phyloP scores from a whole-genome alignment of 1,140 invertebrate species.

The Hycleus phaleratus region DNA sequence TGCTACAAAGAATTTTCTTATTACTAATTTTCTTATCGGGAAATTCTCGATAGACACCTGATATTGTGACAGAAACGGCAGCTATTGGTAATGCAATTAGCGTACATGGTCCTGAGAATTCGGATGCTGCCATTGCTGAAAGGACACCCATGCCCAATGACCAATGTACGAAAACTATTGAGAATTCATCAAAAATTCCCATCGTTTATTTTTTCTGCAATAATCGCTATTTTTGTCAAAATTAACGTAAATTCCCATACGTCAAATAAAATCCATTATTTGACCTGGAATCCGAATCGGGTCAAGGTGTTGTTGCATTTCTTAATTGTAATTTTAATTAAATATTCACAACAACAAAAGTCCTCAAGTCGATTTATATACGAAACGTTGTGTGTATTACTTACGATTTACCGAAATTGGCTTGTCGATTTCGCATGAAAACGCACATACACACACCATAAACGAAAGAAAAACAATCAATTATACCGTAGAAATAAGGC shows the following conservation, averaged over 20 bases:
- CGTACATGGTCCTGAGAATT: slow-evolving; percentile 33
- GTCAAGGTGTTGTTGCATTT: not conserved
- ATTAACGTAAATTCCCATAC: not conserved
- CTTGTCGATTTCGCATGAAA: too few species aligned
- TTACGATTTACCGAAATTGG: too few species aligned
- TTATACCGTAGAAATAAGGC: too few species aligned
- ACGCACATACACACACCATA: too few species aligned
- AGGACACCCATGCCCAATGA: slow-evolving; percentile 33
- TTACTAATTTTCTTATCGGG: not conserved
- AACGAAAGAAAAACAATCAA: too few species aligned
- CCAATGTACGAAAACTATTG: slow-evolving; percentile 31
- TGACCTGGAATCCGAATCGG: slow-evolving; percentile 7
- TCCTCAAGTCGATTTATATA: too few species aligned
- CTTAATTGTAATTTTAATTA: too few species aligned
- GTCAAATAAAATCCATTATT: slow-evolving; percentile 6
- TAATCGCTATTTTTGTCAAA: too few species aligned
- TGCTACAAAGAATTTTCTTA: slow-evolving; percentile 17
- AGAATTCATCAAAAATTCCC: slow-evolving; percentile 23
- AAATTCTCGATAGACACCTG: slow-evolving; percentile 21
- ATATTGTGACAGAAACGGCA: slow-evolving; percentile 26
- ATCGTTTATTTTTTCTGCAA: slow-evolving; percentile 1
- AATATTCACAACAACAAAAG: too few species aligned
- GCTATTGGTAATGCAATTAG: slow-evolving; percentile 32
- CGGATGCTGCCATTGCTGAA: slow-evolving; percentile 33
- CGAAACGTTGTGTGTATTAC: too few species aligned